phyloP scores from a whole-genome alignment of 2,113 vertebrate species.

The Epinephelus fuscoguttatus region DNA sequence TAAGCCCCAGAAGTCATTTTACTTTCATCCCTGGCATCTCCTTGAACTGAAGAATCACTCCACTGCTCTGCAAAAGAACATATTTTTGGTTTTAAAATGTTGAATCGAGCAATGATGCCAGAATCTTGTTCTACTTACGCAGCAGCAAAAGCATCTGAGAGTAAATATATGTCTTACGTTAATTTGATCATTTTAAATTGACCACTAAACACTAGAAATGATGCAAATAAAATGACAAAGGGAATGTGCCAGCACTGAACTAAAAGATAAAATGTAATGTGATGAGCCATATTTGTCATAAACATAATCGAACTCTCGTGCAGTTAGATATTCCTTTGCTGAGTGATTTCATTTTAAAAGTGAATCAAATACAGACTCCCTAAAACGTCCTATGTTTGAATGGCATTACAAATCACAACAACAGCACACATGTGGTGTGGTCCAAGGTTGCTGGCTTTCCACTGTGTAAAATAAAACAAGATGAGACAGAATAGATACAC shows the following conservation, averaged over 20 bases:
- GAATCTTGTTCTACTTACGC: neutral
- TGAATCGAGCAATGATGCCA: neutral
- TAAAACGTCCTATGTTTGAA: neutral
- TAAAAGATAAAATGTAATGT: neutral
- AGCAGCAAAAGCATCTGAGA: neutral
- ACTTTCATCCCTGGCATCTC: constrained; percentile 35
- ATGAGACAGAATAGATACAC: constrained; percentile 1
- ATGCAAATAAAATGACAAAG: neutral
- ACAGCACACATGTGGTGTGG: neutral
- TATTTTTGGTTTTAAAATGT: constrained; percentile 18
- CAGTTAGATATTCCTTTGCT: neutral
- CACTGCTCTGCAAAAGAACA: constrained; percentile 12
- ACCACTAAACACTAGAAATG: neutral
- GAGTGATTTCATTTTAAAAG: neutral
- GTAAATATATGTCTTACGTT: neutral
- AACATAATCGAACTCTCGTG: neutral
- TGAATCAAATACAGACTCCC: neutral
- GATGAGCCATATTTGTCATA: neutral
- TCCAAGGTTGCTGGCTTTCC: neutral
- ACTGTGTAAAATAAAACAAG: neutral
- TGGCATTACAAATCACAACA: neutral
- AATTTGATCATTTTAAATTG: neutral
- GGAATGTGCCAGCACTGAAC: neutral
- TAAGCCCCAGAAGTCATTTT: constrained; percentile 41
- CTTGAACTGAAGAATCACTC: constrained; percentile 25